phyloP scores from a whole-genome alignment of 2,888 invertebrate species.

The Athripsodes cinereus region DNA sequence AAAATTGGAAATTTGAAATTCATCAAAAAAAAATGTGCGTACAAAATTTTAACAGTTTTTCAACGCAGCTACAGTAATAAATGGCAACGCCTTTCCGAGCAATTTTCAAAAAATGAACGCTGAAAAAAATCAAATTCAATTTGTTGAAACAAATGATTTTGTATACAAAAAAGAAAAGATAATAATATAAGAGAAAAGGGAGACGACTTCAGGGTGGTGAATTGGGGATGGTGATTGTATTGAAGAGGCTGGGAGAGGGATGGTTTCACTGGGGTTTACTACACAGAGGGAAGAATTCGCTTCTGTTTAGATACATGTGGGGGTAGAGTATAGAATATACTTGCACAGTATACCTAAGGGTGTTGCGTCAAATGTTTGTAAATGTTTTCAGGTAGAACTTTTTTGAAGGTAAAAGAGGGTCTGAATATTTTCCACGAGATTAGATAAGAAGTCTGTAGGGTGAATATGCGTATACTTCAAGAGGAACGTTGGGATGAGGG shows the following conservation, averaged over 20 bases:
- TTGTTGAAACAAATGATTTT: conserved; percentile 26
- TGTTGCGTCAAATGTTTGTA: conserved; percentile 25
- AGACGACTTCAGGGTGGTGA: neutral
- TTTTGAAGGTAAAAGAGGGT: conserved; percentile 12
- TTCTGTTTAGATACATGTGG: neutral
- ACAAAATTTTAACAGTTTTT: too few relatives aligned
- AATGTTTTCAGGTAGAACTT: conserved; percentile 21
- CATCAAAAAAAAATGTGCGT: too few relatives aligned
- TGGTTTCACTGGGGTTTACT: conserved; percentile 4
- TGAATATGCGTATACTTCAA: too few relatives aligned
- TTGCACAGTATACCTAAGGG: too few relatives aligned
- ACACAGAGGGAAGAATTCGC: conserved; percentile 11
- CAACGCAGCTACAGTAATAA: too few relatives aligned
- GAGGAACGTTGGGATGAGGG: too few relatives aligned
- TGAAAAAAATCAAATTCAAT: conserved; percentile 27
- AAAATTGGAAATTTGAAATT: too few relatives aligned
- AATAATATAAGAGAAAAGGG: neutral
- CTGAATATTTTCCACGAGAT: conserved; percentile 17
- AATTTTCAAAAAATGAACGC: too few relatives aligned
- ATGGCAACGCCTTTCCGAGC: too few relatives aligned
- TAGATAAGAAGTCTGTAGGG: conserved; percentile 7
- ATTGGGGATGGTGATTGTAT: neutral
- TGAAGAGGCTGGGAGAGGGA: neutral
- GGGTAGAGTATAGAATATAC: neutral
- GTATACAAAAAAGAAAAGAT: conserved; percentile 6